Evolutionary conservation across 2,797 vertebrate species (phyloP).

Genomic region (Streptopelia turtur): DNA sequence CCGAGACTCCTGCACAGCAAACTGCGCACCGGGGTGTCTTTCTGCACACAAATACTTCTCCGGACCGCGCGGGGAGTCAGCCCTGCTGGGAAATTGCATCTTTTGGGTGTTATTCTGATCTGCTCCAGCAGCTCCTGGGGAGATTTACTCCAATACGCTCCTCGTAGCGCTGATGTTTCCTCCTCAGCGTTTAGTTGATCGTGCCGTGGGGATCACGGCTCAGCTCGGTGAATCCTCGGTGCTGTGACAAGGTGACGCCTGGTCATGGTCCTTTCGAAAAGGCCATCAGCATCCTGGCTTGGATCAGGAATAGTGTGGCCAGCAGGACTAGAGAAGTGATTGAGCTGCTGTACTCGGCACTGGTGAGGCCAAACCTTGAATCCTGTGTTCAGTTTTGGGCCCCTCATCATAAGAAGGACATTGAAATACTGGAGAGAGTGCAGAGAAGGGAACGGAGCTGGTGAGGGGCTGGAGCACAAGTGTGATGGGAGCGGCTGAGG

Average conservation of each 20-base stretch:
- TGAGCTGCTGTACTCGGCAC: too few species aligned
- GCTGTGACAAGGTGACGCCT: background rate
- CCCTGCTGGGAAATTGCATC: background rate
- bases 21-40: background rate
- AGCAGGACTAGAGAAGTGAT: too few species aligned
- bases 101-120: background rate
- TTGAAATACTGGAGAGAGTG: too few species aligned
- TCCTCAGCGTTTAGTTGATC: background rate
- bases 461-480: too few species aligned
- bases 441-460: too few species aligned
- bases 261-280: background rate
- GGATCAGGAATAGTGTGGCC: too few species aligned
- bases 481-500: too few species aligned
- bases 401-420: too few species aligned
- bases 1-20: background rate
- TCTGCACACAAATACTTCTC: background rate
- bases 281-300: too few species aligned
- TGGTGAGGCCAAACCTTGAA: too few species aligned
- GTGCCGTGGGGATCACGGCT: background rate
- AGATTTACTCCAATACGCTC: background rate
- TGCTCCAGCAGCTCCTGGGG: background rate
- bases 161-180: background rate
- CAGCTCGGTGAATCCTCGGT: too few species aligned
- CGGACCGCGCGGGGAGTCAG: background rate
- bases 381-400: too few species aligned